Base-by-base conservation (phyloP, 35 echinoderm and acorn worm species). In the Apostichopus japonicus region DNA sequence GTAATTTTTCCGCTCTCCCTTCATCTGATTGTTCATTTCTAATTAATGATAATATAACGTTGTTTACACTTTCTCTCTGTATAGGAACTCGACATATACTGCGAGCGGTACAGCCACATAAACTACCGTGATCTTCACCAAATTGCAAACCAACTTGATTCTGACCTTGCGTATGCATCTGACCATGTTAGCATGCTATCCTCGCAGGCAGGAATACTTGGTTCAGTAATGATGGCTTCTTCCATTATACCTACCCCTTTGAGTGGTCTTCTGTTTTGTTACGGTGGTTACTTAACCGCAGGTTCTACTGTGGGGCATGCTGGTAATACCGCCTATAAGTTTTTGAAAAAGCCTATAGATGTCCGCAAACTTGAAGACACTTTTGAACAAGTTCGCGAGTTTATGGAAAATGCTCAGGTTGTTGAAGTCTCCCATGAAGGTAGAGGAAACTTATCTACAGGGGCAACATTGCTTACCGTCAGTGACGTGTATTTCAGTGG, bases 201-300 rank as follows among this genome's bases (percentile, higher is more conserved):
- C 16, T 84, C 81, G 16, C 16, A 58, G 56, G 56, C 53, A 22
- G 81, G 81, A 5, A 23, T 84, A 15, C 0, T 24, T 4, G 81
- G 81, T 55, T 21, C 54, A 9, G 6, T 54, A 10, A 84, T 84
- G 56, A 58, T 84, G 53, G 7, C 13, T 0, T 0, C 81, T 6
- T 55, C 54, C 8, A 8, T 84, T 23, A 57, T 84, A 19, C 81
- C 81, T 55, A 13, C 53, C 21, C 81, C 81, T 19, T n/a, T 84
- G 19, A 84, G 81, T 54, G 6, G n/a, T 19, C 5, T 16, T 57
- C 81, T 84, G 10, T 84, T 84, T n/a, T 62, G 22, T 16, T 84
- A 84, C 57, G 81, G 81, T 21, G 23, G 56, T 16, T 84, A 84
- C 51, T 16, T 84, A n/a, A 8, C 81, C 54, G 54, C 81, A 19